These are phyloP conservation scores for Seira ritae DNA, from an alignment of 2,888 invertebrate species.

Conservation along the genomic window DNA sequence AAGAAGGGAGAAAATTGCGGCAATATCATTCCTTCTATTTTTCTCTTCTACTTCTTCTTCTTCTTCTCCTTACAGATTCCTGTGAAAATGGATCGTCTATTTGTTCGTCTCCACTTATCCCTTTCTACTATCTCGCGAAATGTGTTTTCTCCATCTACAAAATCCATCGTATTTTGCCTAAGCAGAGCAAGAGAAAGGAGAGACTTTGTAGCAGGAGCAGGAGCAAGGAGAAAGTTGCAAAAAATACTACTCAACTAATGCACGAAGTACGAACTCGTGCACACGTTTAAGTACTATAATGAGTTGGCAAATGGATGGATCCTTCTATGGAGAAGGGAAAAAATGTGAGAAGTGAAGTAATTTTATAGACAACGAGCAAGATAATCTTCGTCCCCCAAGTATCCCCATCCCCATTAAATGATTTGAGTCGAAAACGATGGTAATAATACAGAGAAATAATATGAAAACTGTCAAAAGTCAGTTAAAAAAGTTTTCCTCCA, in stretches of 20 bases:
- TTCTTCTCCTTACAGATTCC: neutral
- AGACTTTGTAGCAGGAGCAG: constrained; percentile 6
- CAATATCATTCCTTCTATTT: constrained; percentile 28
- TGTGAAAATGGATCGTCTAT: constrained; percentile 23
- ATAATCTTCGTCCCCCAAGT: constrained; percentile 53
- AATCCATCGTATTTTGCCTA: neutral
- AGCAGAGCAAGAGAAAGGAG: constrained; percentile 21
- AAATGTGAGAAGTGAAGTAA: constrained; percentile 49
- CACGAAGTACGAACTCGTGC: neutral
- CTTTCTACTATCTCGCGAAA: constrained; percentile 11
- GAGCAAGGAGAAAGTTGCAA: constrained; percentile 28
- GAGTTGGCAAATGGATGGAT: neutral
- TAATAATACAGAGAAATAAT: constrained; percentile 58
- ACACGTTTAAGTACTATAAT: neutral
- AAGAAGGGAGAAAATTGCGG: constrained; percentile 39
- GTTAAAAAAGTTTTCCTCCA: constrained; percentile 51
- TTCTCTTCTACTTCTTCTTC: too few relatives aligned
- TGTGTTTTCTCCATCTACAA: neutral
- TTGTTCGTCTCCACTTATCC: constrained; percentile 31
- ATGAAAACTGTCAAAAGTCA: constrained; percentile 66
- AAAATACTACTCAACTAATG: too few relatives aligned
- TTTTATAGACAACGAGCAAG: constrained; percentile 62
- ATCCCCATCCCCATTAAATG: constrained; percentile 56
- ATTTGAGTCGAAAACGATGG: constrained; percentile 61
- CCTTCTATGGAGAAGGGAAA: neutral